Evolutionary conservation across 2,888 invertebrate species (phyloP).

Genomic region (Eilema depressum): DNA sequence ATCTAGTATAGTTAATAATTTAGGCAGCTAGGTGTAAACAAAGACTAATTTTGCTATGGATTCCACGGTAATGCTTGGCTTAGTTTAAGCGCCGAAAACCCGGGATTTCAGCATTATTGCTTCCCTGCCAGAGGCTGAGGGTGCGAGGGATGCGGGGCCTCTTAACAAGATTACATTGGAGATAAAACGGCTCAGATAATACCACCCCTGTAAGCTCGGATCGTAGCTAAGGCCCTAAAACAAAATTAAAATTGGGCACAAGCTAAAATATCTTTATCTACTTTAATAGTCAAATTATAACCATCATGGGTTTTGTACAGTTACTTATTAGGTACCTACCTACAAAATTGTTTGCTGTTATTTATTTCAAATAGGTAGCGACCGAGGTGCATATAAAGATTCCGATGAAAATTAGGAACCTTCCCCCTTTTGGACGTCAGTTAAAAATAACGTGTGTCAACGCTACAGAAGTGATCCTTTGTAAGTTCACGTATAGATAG

Average conservation of each 20-base stretch:
- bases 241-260: constrained; percentile 77
- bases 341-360: too few species aligned
- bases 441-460: too few species aligned
- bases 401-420: too few species aligned
- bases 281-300: constrained; percentile 8
- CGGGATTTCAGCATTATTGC: constrained; percentile 84
- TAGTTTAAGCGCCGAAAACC: constrained; percentile 82
- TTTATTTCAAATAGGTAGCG: too few species aligned
- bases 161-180: constrained; percentile 87
- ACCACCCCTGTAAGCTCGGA: constrained; percentile 75
- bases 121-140: constrained; percentile 56
- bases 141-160: constrained; percentile 64
- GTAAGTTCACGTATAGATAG: too few species aligned
- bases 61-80: constrained; percentile 75
- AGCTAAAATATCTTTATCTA: constrained; percentile 3
- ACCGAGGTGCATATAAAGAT: too few species aligned
- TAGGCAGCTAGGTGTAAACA: constrained; percentile 46
- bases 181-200: constrained; percentile 85
- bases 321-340: neutral
- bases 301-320: neutral
- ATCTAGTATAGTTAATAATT: neutral
- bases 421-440: too few species aligned
- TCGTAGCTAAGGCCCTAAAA: constrained; percentile 69
- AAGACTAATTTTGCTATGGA: constrained; percentile 72
- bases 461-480: too few species aligned